Evolutionary conservation across 2,113 vertebrate species (phyloP).

Genomic region (Psilopsiagon aurifrons): DNA sequence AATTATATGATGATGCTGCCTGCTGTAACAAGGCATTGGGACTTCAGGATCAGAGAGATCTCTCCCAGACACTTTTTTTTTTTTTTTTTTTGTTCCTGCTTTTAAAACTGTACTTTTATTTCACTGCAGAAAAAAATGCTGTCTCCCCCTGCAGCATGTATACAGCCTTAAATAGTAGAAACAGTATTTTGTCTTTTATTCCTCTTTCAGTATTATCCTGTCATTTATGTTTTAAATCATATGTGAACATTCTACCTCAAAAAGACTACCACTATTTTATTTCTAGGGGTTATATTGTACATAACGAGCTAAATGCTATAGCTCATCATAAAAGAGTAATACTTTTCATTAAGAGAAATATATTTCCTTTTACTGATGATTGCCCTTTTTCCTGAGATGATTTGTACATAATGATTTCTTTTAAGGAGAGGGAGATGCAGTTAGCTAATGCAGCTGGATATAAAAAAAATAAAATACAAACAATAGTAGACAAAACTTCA

Average conservation of each 20-base stretch:
- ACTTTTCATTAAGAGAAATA: background rate
- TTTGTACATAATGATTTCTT: background rate
- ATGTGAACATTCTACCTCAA: background rate
- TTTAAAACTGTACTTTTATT: background rate
- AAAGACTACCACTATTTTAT: conserved; percentile 18
- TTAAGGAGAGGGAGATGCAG: background rate
- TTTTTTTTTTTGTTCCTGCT: background rate
- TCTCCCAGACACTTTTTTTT: background rate
- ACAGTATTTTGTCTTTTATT: background rate
- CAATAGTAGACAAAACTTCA: background rate
- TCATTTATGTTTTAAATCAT: background rate
- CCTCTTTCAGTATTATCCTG: background rate
- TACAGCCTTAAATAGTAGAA: background rate
- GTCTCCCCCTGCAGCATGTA: background rate
- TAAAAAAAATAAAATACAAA: background rate
- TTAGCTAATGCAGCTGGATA: background rate
- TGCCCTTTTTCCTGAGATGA: background rate
- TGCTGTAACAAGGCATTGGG: background rate
- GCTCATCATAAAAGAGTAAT: background rate
- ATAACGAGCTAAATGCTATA: background rate
- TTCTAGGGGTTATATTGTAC: background rate
- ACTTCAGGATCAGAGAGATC: background rate
- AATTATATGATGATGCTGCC: background rate
- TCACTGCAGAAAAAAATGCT: background rate
- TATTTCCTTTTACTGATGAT: background rate